These are phyloP conservation scores for Parnassius apollo DNA, from an alignment of 2,888 invertebrate species.

Conservation along the genomic window DNA sequence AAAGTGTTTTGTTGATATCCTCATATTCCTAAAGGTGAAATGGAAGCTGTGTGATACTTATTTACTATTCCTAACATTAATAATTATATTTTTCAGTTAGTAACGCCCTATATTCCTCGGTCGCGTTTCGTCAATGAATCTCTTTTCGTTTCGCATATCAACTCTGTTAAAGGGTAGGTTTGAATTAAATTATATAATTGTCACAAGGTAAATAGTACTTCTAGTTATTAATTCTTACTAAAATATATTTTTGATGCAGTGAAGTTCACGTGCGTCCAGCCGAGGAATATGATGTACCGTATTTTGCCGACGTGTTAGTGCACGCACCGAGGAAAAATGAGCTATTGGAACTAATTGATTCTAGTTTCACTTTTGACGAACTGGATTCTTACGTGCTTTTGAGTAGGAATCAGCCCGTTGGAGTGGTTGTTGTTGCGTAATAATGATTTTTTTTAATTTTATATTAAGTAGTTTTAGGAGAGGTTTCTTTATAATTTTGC, in stretches of 20 bases:
- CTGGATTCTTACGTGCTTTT: slow-evolving; percentile 53
- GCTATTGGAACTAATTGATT: slow-evolving; percentile 50
- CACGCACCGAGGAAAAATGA: slow-evolving; percentile 46
- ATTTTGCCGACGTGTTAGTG: slow-evolving; percentile 48
- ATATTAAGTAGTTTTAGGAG: too few relatives aligned
- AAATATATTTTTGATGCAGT: slow-evolving; percentile 37
- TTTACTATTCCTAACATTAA: not conserved
- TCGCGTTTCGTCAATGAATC: slow-evolving; percentile 58
- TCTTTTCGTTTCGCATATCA: slow-evolving; percentile 66
- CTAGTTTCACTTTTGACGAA: slow-evolving; percentile 41
- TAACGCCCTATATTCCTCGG: slow-evolving; percentile 50
- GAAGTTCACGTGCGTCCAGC: slow-evolving; percentile 53
- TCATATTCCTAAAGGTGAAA: too few relatives aligned
- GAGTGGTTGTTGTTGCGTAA: slow-evolving; percentile 73
- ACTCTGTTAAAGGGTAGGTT: slow-evolving; percentile 68
- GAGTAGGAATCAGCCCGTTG: slow-evolving; percentile 70
- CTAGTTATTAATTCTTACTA: not conserved
- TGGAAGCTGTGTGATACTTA: too few relatives aligned
- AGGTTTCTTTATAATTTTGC: too few relatives aligned
- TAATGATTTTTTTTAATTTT: slow-evolving; percentile 7
- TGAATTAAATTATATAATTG: slow-evolving; percentile 2
- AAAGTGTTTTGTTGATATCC: too few relatives aligned
- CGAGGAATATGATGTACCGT: slow-evolving; percentile 50
- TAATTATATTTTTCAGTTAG: slow-evolving; percentile 52
- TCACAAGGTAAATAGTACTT: not conserved